Evolutionary conservation across 2,797 vertebrate species (phyloP), one percentile per base, ranked within the genome.

Genomic region (Clarias laeviceps): DNA sequence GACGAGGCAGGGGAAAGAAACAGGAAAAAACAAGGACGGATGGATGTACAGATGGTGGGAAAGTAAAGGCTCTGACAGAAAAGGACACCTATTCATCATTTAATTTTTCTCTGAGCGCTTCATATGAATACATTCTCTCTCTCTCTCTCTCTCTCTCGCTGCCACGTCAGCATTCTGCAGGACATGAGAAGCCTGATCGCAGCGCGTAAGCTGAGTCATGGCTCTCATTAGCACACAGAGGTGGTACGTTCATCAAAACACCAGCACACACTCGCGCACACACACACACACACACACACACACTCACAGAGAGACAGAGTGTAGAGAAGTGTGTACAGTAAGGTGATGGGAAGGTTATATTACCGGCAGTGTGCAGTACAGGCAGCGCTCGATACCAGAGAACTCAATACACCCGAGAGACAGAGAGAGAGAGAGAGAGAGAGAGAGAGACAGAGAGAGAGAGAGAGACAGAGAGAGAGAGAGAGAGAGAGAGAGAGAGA

Each of bases 261-360:
- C 61, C 37, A 22, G 40, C 61, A 54, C 72, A 73, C 69, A 64
- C 77, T 62, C 54, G 83, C 68, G 37, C 70, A 50, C 40, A 50
- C 72, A 56, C 50, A 76, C 72, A 56, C 50, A 20, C 73, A 83
- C 64, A 68, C 56, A 32, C 17, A 45, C 69, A 61, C 68, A 65
- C 84, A 74, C 50, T 85, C 68, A 70, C 34, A 11, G 2, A 12
- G 18, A 70, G 8, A 40, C 34, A 83, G 32, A 59, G 18, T n/a
- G 59, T 56, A 57, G 17, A 17, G 40, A 20, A n/a, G 79, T 59
- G 69, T 54, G 54, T 65, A 82, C 85, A 61, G 81, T 86, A 72
- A 86, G 85, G 85, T 83, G 81, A 86, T n/a, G 73, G 32, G 85
- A 86, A 79, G 85, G 85, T 86, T 86, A 86, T 27, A 62, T 86